Evolutionary conservation across 2,888 invertebrate species (phyloP).

Genomic region (Dastarcus helophoroides): DNA sequence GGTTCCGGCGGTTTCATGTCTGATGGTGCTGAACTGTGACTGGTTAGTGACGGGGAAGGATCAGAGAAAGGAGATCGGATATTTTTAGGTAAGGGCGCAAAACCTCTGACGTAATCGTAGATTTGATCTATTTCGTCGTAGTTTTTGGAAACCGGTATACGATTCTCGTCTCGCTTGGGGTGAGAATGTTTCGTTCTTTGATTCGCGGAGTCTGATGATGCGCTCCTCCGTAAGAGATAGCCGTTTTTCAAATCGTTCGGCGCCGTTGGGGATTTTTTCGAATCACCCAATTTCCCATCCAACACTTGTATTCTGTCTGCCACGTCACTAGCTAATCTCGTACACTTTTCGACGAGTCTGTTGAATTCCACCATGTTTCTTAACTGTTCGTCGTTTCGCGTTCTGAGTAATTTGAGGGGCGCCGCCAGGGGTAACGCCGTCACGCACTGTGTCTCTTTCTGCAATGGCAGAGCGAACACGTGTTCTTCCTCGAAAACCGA

Average conservation of each 20-base stretch:
- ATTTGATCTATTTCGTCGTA: conserved; percentile 96
- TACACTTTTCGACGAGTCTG: conserved; percentile 66
- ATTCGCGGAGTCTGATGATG: conserved; percentile 61
- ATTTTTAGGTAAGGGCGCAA: conserved; percentile 80
- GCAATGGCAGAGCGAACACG: conserved; percentile 72
- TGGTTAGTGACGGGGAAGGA: conserved; percentile 38
- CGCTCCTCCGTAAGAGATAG: conserved; percentile 63
- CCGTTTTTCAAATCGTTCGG: conserved; percentile 36
- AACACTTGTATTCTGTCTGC: conserved; percentile 72
- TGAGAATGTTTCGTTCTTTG: conserved; percentile 42
- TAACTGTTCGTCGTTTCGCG: conserved; percentile 71
- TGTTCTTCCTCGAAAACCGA: conserved; percentile 80
- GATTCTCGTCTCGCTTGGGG: conserved; percentile 46
- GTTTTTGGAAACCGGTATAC: conserved; percentile 57
- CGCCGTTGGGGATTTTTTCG: conserved; percentile 32
- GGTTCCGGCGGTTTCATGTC: conserved; percentile 66
- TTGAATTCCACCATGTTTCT: conserved; percentile 56
- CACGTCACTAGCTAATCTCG: conserved; percentile 60
- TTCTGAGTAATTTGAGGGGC: conserved; percentile 71
- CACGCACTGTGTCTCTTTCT: conserved; percentile 65
- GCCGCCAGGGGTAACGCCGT: conserved; percentile 78
- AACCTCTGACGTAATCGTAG: conserved; percentile 88
- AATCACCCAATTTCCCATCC: conserved; percentile 68
- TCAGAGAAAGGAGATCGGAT: conserved; percentile 53
- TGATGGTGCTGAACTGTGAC: conserved; percentile 35